These are phyloP conservation scores for Zosterops hypoxanthus DNA, from an alignment of 2,113 vertebrate species.

Conservation along the genomic window DNA sequence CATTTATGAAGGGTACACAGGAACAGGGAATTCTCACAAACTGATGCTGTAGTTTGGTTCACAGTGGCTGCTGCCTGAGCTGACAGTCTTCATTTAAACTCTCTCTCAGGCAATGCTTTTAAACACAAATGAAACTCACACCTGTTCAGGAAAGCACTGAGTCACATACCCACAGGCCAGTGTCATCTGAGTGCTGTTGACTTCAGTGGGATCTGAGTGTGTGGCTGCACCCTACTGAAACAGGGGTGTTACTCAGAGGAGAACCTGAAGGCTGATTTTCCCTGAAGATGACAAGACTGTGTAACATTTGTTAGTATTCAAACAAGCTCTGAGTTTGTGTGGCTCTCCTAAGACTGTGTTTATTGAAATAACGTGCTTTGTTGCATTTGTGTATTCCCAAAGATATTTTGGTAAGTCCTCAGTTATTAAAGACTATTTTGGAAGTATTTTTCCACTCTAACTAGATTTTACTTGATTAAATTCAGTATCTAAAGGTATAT, in stretches of 20 bases:
- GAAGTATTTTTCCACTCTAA: neutral
- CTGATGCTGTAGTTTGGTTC: neutral
- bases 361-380: neutral
- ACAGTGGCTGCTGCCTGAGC: neutral
- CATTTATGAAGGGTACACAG: neutral
- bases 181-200: neutral
- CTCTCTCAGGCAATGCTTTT: neutral
- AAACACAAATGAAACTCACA: neutral
- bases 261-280: neutral
- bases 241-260: neutral
- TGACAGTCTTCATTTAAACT: neutral
- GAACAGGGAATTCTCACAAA: neutral
- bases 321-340: neutral
- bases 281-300: neutral
- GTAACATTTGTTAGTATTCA: neutral
- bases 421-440: neutral
- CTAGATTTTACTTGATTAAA: neutral
- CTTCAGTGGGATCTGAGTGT: neutral
- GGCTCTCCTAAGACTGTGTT: neutral
- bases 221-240: neutral
- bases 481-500: conserved; percentile 3
- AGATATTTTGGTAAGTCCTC: neutral
- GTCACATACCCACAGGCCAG: neutral
- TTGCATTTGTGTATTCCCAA: neutral
- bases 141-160: neutral